Conservation (phyloP, 2,797 vertebrate genomes). For the Sphenopsis melanotis region DNA sequence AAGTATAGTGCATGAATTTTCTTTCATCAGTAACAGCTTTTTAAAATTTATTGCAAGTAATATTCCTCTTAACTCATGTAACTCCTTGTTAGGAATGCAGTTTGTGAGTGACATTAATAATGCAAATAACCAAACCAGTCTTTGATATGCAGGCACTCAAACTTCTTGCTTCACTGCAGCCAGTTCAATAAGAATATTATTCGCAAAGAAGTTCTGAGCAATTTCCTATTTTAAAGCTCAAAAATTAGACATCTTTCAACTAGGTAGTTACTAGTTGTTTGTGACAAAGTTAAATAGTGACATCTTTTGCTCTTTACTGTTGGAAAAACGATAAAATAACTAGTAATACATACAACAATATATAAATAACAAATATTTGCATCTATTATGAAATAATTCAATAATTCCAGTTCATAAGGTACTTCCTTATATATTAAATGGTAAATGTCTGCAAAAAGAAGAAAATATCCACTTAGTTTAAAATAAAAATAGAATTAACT, state of each 20-base stretch:
- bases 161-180: neutral
- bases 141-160: neutral
- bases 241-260: neutral
- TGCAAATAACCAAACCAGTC: neutral
- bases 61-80: slow-evolving; percentile 1
- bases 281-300: neutral
- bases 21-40: neutral
- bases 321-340: neutral
- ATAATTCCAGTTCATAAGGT: neutral
- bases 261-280: neutral
- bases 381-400: neutral
- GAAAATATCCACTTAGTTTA: accelerated
- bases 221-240: neutral
- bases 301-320: neutral
- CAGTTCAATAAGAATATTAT: neutral
- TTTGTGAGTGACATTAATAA: slow-evolving; percentile 19
- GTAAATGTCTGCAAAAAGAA: neutral
- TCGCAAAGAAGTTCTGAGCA: neutral
- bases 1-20: neutral
- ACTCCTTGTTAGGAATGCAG: slow-evolving; percentile 15
- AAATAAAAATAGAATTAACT: neutral
- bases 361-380: neutral
- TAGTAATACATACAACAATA: neutral
- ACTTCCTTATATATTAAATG: neutral
- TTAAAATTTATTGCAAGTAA: slow-evolving; percentile 5